phyloP scores from a whole-genome alignment of 2,888 invertebrate species.

The Melanostoma mellinum region DNA sequence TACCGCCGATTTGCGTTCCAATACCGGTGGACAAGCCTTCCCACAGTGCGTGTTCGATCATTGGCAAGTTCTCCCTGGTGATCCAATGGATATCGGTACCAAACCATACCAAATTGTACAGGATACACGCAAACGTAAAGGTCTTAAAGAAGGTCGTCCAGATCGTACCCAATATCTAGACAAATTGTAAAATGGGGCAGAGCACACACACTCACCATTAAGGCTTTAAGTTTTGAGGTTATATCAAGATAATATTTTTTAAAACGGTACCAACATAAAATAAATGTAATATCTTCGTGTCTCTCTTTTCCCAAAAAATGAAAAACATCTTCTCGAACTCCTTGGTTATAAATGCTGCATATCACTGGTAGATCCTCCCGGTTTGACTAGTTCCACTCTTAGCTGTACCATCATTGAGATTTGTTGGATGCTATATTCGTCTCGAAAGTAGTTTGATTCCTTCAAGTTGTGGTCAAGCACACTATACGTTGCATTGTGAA shows the following conservation, averaged over 20 bases:
- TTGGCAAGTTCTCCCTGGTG: constrained; percentile 98
- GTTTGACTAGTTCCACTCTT: too few relatives aligned
- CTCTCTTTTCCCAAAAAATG: too few relatives aligned
- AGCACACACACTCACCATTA: constrained; percentile 24
- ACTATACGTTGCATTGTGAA: too few relatives aligned
- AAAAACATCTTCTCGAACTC: too few relatives aligned
- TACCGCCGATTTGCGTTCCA: constrained; percentile 97
- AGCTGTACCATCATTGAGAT: too few relatives aligned
- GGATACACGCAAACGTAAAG: constrained; percentile 99
- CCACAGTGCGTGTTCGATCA: constrained; percentile 99
- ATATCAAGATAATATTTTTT: constrained; percentile 59
- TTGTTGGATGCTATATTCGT: too few relatives aligned
- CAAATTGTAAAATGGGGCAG: constrained; percentile 91
- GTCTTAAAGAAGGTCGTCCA: constrained; percentile 98
- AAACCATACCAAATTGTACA: constrained; percentile 92
- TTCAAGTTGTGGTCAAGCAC: too few relatives aligned
- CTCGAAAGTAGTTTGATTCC: too few relatives aligned
- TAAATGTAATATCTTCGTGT: too few relatives aligned
- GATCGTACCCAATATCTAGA: constrained; percentile 97
- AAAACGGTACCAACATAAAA: constrained; percentile 58
- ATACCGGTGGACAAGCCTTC: constrained; percentile 99
- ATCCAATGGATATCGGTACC: constrained; percentile 90
- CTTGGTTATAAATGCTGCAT: too few relatives aligned
- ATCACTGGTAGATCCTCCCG: too few relatives aligned
- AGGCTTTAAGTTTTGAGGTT: constrained; percentile 63